Conservation (phyloP, 2,113 vertebrate genomes). For the Albula goreensis region DNA sequence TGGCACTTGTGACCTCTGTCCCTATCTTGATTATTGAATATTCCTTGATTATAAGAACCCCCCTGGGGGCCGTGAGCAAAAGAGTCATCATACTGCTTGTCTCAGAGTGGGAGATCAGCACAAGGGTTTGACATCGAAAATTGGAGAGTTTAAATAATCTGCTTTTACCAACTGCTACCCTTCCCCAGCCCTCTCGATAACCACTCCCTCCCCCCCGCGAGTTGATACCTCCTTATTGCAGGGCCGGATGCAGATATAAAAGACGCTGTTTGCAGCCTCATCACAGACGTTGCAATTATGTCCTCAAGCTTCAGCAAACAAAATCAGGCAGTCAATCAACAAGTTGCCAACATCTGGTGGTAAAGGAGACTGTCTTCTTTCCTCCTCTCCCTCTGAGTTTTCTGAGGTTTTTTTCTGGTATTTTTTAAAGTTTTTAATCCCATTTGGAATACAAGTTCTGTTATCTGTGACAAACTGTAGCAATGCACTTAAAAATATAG, state of each 20-base stretch:
- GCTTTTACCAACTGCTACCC: background rate
- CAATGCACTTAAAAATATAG: no score
- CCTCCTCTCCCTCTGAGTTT: background rate
- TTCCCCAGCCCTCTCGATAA: background rate
- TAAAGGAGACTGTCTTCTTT: background rate
- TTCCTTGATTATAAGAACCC: conserved; percentile 7
- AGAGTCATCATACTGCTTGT: background rate
- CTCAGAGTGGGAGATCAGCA: background rate
- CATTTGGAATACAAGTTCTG: no score
- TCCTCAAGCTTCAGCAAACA: conserved; percentile 19
- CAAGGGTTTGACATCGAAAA: background rate
- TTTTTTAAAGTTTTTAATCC: background rate
- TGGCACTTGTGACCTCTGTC: background rate
- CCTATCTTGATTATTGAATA: background rate
- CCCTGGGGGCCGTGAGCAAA: background rate
- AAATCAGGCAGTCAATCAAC: conserved; percentile 21
- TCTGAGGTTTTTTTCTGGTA: background rate
- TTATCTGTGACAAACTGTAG: no score
- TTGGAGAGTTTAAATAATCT: background rate
- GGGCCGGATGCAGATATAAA: background rate
- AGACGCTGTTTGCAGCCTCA: conserved; percentile 3
- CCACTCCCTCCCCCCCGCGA: background rate
- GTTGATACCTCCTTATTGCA: background rate
- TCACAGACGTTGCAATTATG: conserved; percentile 25
- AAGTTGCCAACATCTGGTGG: background rate